These are phyloP conservation scores for Columbina picui DNA, from an alignment of 2,113 vertebrate genomes.

Conservation along the genomic window DNA sequence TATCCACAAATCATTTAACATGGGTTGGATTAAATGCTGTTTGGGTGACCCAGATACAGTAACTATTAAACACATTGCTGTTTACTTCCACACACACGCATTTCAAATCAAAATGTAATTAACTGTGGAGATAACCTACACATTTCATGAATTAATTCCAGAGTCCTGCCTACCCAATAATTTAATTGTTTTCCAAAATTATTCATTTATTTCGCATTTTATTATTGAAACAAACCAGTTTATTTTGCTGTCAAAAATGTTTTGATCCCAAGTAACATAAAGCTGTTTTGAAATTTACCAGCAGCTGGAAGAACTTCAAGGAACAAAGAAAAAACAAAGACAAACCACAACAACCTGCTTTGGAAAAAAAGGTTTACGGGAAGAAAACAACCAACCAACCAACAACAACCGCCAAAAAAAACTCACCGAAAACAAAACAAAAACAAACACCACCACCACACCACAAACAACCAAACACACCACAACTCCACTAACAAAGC, in stretches of 20 bases:
- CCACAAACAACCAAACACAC: too few relatives aligned
- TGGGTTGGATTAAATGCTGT: constrained; percentile 16
- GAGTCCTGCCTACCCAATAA: neutral
- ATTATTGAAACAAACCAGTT: constrained; percentile 17
- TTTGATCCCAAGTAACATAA: neutral
- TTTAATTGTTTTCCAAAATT: neutral
- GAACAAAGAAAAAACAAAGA: neutral
- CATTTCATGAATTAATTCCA: neutral
- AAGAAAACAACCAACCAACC: neutral
- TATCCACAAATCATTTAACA: constrained; percentile 5
- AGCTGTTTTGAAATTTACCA: neutral
- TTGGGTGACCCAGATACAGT: neutral
- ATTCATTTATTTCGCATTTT: neutral
- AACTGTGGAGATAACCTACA: neutral
- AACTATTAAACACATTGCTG: neutral
- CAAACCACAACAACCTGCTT: neutral
- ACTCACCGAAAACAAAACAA: rapidly evolving
- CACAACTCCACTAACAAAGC: neutral
- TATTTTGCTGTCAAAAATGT: constrained; percentile 4
- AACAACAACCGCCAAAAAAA: neutral
- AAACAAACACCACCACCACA: too few relatives aligned
- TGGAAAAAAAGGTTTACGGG: neutral
- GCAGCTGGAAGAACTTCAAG: neutral
- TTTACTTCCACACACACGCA: neutral
- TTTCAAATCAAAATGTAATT: constrained; percentile 47